These are phyloP conservation scores for Aplidium turbinatum DNA, from an alignment of 23 tunicate species.

Conservation along the genomic window DNA sequence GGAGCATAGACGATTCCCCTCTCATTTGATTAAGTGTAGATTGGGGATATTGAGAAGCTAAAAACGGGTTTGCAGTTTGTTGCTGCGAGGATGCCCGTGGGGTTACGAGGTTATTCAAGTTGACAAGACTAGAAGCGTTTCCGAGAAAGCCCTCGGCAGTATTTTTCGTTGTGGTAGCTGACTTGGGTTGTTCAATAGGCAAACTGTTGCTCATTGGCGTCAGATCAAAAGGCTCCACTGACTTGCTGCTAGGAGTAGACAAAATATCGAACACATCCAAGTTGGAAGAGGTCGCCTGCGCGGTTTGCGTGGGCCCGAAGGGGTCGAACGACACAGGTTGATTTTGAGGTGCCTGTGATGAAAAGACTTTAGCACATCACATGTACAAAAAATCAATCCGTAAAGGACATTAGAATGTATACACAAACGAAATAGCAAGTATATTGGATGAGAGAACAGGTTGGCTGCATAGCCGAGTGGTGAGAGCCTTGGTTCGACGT, in stretches of 20 bases:
- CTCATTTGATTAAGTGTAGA: conserved; percentile 62
- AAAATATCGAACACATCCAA: conserved; percentile 59
- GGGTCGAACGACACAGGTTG: conserved; percentile 49
- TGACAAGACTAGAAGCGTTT: conserved; percentile 81
- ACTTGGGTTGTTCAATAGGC: conserved; percentile 1
- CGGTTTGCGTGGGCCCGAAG: conserved; percentile 21
- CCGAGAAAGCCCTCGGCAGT: conserved; percentile 87
- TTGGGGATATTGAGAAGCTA: conserved; percentile 19
- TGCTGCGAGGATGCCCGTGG: conserved; percentile 64
- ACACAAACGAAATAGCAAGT: no score
- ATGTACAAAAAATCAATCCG: no score
- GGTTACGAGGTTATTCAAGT: conserved; percentile 85
- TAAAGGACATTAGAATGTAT: no score
- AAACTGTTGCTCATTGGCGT: conserved; percentile 32
- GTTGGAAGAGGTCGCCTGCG: background rate
- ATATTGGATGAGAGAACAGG: no score
- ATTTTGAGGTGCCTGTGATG: no score
- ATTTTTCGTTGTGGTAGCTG: no score
- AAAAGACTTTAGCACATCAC: no score
- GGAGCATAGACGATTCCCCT: conserved; percentile 24
- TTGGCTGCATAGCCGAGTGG: no score
- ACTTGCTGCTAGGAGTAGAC: conserved; percentile 1
- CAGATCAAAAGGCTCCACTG: conserved; percentile 50
- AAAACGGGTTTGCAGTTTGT: conserved; percentile 74
- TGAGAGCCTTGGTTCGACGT: no score